These are phyloP conservation scores for Dione juno DNA, from an alignment of 2,888 invertebrate species.

Conservation along the genomic window DNA sequence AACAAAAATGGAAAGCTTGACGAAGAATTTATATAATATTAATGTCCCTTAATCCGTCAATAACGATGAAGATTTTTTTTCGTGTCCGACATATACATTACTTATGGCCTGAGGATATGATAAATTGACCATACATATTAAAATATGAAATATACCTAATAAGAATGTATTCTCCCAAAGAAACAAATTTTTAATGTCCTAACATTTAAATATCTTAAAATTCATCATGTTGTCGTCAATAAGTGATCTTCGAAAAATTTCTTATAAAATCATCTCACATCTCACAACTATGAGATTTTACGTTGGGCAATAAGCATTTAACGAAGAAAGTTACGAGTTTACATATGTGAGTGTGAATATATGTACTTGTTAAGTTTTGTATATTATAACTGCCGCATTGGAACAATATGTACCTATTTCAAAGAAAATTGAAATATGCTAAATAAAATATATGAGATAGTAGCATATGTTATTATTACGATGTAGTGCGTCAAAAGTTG, in stretches of 20 bases:
- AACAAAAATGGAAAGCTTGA: slow-evolving; percentile 58
- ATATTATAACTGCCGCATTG: neutral
- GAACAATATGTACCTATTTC: neutral
- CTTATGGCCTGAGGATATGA: neutral
- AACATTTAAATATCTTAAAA: neutral
- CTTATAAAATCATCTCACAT: no score
- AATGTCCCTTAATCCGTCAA: slow-evolving; percentile 8
- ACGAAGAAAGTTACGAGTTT: neutral
- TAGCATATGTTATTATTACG: slow-evolving; percentile 47
- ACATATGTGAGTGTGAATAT: no score
- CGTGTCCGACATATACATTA: neutral
- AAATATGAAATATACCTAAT: neutral
- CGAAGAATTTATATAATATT: slow-evolving; percentile 11
- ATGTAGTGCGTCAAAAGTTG: slow-evolving; percentile 46
- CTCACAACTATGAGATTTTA: no score
- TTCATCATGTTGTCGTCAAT: neutral
- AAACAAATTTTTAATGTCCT: neutral
- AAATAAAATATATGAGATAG: slow-evolving; percentile 47
- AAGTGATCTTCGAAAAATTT: no score
- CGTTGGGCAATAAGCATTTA: neutral
- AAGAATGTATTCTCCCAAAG: neutral
- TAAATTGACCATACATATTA: neutral
- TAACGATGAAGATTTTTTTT: neutral
- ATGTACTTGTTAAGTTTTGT: neutral
- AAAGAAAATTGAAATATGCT: slow-evolving; percentile 32